Conservation (phyloP, 1,140 invertebrate genomes). For the Thaumetopoea pityocampa region DNA sequence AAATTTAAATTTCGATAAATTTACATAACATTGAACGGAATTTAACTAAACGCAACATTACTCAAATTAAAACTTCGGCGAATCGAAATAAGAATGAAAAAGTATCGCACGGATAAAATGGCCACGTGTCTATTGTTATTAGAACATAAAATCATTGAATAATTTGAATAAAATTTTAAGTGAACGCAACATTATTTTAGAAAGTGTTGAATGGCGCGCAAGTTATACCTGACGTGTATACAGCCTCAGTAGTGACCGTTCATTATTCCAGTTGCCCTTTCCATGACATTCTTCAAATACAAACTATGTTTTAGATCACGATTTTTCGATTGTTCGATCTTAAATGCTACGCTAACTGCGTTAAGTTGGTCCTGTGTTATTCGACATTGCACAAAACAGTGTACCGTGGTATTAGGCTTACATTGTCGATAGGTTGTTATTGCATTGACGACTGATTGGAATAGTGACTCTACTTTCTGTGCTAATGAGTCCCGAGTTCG, state of each 20-base stretch:
- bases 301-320: slow-evolving; percentile 25
- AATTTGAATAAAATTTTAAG: slow-evolving; percentile 39
- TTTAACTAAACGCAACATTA: too few species aligned
- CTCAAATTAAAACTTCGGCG: background rate
- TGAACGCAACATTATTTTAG: slow-evolving; percentile 41
- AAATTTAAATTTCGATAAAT: too few species aligned
- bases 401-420: too few species aligned
- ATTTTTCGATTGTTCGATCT: slow-evolving; percentile 28
- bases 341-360: slow-evolving; percentile 18
- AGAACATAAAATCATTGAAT: slow-evolving; percentile 34
- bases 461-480: too few species aligned
- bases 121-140: slow-evolving; percentile 20
- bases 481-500: too few species aligned
- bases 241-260: slow-evolving; percentile 26
- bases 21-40: too few species aligned
- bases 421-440: too few species aligned
- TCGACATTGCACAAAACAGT: too few species aligned
- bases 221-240: slow-evolving; percentile 24
- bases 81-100: slow-evolving; percentile 3
- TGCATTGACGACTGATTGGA: too few species aligned
- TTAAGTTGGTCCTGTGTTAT: too few species aligned
- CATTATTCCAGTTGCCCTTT: slow-evolving; percentile 34
- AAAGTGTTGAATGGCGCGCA: slow-evolving; percentile 39
- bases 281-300: slow-evolving; percentile 35
- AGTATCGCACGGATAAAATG: slow-evolving; percentile 5